Base-by-base conservation (phyloP, 2,797 vertebrate genomes). In the Ficedula albicollis region DNA sequence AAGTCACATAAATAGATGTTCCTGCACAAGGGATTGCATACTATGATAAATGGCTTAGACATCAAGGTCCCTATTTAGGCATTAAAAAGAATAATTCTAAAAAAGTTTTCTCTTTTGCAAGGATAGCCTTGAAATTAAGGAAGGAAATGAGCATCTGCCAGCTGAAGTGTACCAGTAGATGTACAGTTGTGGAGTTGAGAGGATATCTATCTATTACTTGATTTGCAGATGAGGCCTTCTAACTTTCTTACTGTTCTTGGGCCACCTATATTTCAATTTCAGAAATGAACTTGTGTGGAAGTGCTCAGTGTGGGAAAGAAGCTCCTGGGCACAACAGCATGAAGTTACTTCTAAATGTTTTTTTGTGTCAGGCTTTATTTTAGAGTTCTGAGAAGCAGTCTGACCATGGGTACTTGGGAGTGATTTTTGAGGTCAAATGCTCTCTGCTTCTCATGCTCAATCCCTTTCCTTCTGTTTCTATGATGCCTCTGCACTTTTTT, bases 1-100 rank as follows among this genome's bases (percentile, higher is more conserved):
- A 95, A 66, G 73, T 92, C 92, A 85, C 84, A 89, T 93, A 80
- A 77, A 34, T 77, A 89, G 85, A 84, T 94, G 60, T 38, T 96
- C 83, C 89, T 84, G 76, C 92, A 38, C 73, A 86, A 73, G 62
- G 63, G 46, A 48, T 85, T 80, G 38, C 38, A 6, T 85, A 81
- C 54, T 81, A 2, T 70, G 43, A 84, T 81, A 83, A 38, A 19
- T 90, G 59, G 23, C 44, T 91, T 91, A 90, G 51, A 63, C 39
- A 19, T 87, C 46, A 36, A 70, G 26, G 46, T 90, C 81, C 26
- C 17, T 87, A n/a, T 73, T 46, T 51, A 43, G 74, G 15, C 23
- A 68, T 70, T 39, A 22, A 32, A 80, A 56, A 49, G 7, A 63
- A 41, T 34, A n/a, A 21, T 4, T 52, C 67, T 1, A 0, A 5